A percentile compares a stretch with the other conserved stretches of the same genome.
These are phyloP conservation scores for Bathynomus jamesi DNA, from an alignment of 1,140 invertebrate genomes.

Conservation along the genomic window DNA sequence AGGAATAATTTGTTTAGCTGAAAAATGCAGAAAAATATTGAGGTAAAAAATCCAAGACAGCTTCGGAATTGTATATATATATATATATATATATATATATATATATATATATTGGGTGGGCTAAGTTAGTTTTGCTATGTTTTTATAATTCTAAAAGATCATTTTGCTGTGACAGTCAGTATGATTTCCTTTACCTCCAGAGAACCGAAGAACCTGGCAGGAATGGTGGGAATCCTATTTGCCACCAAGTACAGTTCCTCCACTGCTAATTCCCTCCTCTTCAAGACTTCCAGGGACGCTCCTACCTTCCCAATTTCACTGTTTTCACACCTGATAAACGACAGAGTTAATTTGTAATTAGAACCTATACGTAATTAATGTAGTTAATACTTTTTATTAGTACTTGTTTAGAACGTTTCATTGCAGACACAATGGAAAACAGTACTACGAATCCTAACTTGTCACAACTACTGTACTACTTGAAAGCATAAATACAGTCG, in stretches of 20 bases:
- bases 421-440: too few relatives aligned
- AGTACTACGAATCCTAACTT: too few relatives aligned
- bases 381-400: too few relatives aligned
- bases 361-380: too few relatives aligned
- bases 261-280: slow-evolving; percentile 1
- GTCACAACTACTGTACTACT: too few relatives aligned
- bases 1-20: slow-evolving; percentile 35
- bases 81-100: slow-evolving; percentile 4
- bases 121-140: not conserved
- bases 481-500: too few relatives aligned
- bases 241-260: slow-evolving; percentile 19
- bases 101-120: not conserved
- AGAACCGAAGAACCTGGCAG: slow-evolving; percentile 24
- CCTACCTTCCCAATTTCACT: slow-evolving; percentile 10
- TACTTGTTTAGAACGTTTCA: too few relatives aligned
- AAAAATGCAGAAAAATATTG: not conserved
- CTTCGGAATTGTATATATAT: too few relatives aligned
- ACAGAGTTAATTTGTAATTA: too few relatives aligned
- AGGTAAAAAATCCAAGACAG: not conserved
- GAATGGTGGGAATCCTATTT: slow-evolving; percentile 23
- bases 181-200: slow-evolving; percentile 15
- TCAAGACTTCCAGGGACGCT: slow-evolving; percentile 19
- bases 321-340: slow-evolving; percentile 31
- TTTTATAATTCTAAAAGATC: not conserved
- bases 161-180: not conserved